A percentile compares a stretch with the other conserved stretches of the same genome.
These are phyloP conservation scores for Papilio protenor DNA, from an alignment of 2,888 invertebrate species.

Conservation along the genomic window DNA sequence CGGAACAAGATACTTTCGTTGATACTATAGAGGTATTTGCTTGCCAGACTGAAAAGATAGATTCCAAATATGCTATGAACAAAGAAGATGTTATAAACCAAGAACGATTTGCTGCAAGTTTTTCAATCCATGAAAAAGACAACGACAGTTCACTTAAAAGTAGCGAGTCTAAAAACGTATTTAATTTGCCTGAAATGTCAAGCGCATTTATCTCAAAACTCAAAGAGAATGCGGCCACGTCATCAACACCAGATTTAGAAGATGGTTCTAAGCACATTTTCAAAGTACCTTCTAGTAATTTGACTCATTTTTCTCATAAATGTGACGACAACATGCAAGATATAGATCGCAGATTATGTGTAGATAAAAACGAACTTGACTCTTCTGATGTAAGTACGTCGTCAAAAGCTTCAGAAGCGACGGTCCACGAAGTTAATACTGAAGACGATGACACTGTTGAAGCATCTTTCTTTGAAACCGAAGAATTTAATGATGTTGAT, in stretches of 20 bases:
- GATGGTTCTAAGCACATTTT: neutral
- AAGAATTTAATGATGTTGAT: conserved; percentile 58
- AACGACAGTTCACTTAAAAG: conserved; percentile 27
- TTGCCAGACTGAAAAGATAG: conserved; percentile 18
- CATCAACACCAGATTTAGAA: conserved; percentile 22
- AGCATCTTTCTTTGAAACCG: conserved; percentile 74
- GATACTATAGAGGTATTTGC: neutral
- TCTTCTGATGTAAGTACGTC: conserved; percentile 57
- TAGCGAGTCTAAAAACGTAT: conserved; percentile 62
- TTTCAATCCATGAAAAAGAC: neutral
- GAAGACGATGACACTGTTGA: conserved; percentile 79
- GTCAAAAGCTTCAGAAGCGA: conserved; percentile 61
- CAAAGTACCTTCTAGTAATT: neutral
- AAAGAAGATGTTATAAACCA: neutral
- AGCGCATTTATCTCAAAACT: conserved; percentile 71
- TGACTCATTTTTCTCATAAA: neutral
- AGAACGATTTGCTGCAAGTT: neutral
- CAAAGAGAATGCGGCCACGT: conserved; percentile 54
- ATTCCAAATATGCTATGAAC: neutral
- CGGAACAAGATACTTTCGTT: neutral
- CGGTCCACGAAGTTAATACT: conserved; percentile 68
- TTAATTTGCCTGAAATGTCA: conserved; percentile 72
- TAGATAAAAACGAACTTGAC: conserved; percentile 55
- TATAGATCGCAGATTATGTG: conserved; percentile 41
- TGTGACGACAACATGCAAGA: neutral